Evolutionary conservation across 2,113 vertebrate species (phyloP).

Genomic region (Enhydra lutris): DNA sequence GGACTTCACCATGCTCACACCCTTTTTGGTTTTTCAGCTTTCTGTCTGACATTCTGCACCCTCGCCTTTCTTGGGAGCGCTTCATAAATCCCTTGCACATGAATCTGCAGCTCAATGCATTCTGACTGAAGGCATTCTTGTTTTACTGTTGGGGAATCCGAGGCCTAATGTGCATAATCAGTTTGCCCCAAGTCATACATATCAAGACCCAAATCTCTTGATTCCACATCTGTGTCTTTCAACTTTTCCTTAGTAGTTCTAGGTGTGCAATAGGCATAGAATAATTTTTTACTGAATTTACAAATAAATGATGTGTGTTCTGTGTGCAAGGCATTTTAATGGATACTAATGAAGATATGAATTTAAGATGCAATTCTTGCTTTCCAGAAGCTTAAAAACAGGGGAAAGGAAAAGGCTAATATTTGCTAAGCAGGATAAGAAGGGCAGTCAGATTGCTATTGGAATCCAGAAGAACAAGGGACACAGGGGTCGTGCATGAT

Average conservation of each 20-base stretch:
- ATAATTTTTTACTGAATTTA: background rate
- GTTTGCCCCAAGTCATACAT: background rate
- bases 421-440: background rate
- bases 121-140: background rate
- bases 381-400: background rate
- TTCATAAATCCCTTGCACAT: background rate
- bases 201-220: background rate
- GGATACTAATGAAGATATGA: background rate
- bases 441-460: background rate
- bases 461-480: background rate
- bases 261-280: background rate
- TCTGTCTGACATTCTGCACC: background rate
- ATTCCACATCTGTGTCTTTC: background rate
- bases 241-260: background rate
- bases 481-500: background rate
- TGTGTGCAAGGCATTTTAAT: background rate
- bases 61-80: background rate
- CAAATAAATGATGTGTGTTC: background rate
- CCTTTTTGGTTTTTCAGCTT: background rate
- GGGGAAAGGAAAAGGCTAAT: background rate
- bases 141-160: background rate
- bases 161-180: background rate
- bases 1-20: background rate
- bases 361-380: background rate
- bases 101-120: background rate